Evolutionary conservation across 2,888 invertebrate species (phyloP), one percentile per base, ranked within the genome.

Genomic region (Aethes cnicana): DNA sequence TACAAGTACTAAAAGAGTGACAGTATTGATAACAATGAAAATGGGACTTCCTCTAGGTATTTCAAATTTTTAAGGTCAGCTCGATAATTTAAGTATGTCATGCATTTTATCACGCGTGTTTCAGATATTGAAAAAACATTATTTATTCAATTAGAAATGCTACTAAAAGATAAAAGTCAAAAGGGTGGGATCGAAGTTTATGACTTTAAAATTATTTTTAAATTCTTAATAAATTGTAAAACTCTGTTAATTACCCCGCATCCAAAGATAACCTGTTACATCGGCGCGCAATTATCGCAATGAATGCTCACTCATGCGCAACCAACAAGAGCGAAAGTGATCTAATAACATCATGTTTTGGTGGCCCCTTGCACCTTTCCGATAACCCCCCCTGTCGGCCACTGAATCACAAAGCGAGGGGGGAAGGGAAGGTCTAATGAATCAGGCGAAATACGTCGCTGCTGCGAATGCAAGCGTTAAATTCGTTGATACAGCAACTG

Each of bases 281-380:
- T 59, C 57, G 56, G 52, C 63, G 61, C 50, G 59, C 44, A 66
- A 67, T 70, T 66, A 66, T 69, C 61, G 59, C 50, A 55, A 48
- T n/a, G n/a, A n/a, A n/a, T n/a, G 48, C 26, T 58, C 57, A 61
- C 47, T 63, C 60, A 47, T 55, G 63, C 59, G 57, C 54, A 60
- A 54, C 47, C 23, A 28, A 35, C 49, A 26, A 53, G 33, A 57
- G 57, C 56, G 60, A 62, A 61, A 62, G 62, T 62, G 48, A 46
- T 53, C 48, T 50, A n/a, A n/a, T n/a, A n/a, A 37, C 36, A 49
- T 50, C 11, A 41, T 42, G 16, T 47, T 49, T 52, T 39, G 49
- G 43, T 55, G 28, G 47, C 30, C 47, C 56, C 42, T 53, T 21
- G 18, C 9, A 14, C 26, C 25, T 12, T 4, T 39, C 39, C 20